Conservation (phyloP, 2,797 vertebrate genomes). For the Enoplosus armatus region DNA sequence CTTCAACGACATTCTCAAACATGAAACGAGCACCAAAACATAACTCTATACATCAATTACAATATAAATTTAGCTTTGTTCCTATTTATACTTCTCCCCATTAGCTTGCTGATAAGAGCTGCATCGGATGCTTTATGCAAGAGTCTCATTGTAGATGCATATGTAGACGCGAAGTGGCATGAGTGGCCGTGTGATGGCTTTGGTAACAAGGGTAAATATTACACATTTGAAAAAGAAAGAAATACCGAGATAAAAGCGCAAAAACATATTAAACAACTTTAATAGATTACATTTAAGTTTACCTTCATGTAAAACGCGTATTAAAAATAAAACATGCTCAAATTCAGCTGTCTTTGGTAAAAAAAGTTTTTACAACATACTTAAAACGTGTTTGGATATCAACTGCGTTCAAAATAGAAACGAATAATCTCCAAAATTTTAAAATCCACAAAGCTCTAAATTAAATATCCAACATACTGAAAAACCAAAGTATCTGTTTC, state of each 20-base stretch:
- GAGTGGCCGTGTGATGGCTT: constrained; percentile 44
- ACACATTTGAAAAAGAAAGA: constrained; percentile 1
- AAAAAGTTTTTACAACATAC: constrained; percentile 10
- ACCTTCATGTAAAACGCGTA: constrained; percentile 46
- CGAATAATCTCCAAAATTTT: not conserved
- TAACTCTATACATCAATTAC: constrained; percentile 4
- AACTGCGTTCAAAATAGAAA: constrained; percentile 9
- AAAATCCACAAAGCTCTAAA: not conserved
- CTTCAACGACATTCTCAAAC: constrained; percentile 58
- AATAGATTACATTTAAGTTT: constrained; percentile 15
- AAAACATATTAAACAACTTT: not conserved
- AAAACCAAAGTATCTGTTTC: not conserved
- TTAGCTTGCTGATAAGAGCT: not conserved
- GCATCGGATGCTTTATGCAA: not conserved
- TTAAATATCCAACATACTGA: not conserved
- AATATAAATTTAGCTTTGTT: constrained; percentile 6
- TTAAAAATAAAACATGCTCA: constrained; percentile 37
- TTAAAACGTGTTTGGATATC: constrained; percentile 7
- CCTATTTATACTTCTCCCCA: not conserved
- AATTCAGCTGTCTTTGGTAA: not conserved
- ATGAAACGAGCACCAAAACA: constrained; percentile 6
- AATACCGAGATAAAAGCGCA: not conserved
- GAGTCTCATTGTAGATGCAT: not conserved
- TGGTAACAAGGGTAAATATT: constrained; percentile 58
- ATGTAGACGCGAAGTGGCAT: constrained; percentile 1